Base-by-base conservation (phyloP, 2,797 vertebrate species). In the Bryconaethiops microstoma region DNA sequence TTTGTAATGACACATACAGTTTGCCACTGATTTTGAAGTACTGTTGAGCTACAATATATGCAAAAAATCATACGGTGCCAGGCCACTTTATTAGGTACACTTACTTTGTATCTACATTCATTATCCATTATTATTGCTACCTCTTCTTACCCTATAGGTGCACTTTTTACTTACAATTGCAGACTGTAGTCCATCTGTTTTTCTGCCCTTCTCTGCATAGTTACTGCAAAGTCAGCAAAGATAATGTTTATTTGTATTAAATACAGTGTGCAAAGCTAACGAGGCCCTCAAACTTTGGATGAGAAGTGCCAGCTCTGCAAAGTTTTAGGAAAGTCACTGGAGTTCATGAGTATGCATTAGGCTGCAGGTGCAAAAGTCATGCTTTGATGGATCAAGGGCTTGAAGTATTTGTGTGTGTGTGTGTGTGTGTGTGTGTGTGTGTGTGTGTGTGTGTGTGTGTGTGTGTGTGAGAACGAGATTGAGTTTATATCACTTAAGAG, bases 301-400 rank as follows among this genome's bases (percentile, higher is more conserved):
- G 16, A 2, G 29, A 35, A 17, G 23, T 16, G 23, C 35, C 10
- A 5, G 13, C 25, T 62, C n/a, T 7, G n/a, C 62, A 10, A 72
- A 83, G 68, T 82, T 82, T 65, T 35, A 14, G 48, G 59, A 83
- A 79, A 77, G 78, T 74, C 76, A 80, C 3, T 60, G 13, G 13
- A 42, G 19, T 7, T 9, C 13, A 12, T 42, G 54, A 29, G 55
- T 25, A n/a, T 76, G 60, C 4, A 65, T 35, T 39, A 39, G 4
- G 2, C 17, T 42, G 29, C 54, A 40, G 39, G 64, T 40, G 39
- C 64, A 67, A 12, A 42, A 42, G 29, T 65, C 63, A 39, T 65
- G 35, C 63, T 65, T 65, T 65, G 35, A 39, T 17, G 63, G 35
- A 35, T 65, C 29, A 39, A 65, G 64, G 39, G 1, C 39, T 42